Conservation (phyloP, 2,888 invertebrate genomes). For the Ashinkailepas kermadecensis region DNA sequence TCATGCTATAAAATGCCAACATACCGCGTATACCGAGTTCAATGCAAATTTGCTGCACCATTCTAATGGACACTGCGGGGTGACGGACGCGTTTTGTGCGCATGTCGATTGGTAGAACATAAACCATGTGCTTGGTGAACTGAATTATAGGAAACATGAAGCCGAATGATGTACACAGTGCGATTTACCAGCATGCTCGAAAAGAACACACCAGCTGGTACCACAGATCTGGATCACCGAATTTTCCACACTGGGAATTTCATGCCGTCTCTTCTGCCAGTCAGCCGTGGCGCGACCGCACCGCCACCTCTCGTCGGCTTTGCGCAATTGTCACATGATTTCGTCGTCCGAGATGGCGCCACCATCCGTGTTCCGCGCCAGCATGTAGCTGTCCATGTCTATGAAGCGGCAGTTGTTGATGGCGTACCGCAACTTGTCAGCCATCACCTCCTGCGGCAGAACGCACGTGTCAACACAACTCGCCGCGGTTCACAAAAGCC, state of each 20-base stretch:
- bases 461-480: neutral
- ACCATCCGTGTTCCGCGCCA: conserved; percentile 49
- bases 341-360: conserved; percentile 32
- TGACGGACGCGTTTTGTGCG: no score
- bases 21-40: no score
- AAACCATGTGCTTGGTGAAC: no score
- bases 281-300: neutral
- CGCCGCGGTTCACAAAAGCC: no score
- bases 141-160: neutral
- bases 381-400: conserved; percentile 63
- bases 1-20: no score
- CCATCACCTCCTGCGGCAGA: conserved; percentile 47
- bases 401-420: conserved; percentile 59
- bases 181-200: no score
- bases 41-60: no score
- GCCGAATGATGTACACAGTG: neutral
- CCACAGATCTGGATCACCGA: no score
- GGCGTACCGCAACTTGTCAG: conserved; percentile 55
- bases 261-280: neutral
- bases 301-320: no score
- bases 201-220: no score
- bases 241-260: neutral
- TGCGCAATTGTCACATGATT: conserved; percentile 26
- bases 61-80: no score
- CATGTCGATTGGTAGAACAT: no score